phyloP scores from a whole-genome alignment of 2,888 invertebrate species.

The Ecdyonurus torrentis region DNA sequence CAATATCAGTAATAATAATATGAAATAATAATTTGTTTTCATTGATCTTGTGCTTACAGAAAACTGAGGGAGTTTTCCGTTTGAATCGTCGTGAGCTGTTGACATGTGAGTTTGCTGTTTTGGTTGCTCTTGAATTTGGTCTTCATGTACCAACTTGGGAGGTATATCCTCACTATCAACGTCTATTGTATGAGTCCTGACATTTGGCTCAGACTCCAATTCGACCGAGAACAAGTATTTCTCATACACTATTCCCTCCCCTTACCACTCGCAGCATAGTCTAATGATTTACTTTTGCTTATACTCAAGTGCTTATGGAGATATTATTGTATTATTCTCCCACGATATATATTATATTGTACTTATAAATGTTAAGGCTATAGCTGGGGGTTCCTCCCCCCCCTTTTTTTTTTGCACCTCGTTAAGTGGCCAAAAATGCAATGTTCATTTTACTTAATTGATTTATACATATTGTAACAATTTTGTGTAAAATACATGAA shows the following conservation, averaged over 20 bases:
- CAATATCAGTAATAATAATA: not conserved
- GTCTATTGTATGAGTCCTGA: constrained; percentile 85
- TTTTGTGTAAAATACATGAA: no score
- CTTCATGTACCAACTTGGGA: constrained; percentile 83
- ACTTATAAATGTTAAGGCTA: no score
- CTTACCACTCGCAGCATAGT: not conserved
- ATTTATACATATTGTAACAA: no score
- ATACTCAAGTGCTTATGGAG: no score
- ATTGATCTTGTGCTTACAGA: constrained; percentile 40
- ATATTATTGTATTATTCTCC: no score
- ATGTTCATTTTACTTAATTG: no score
- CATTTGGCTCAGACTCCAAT: constrained; percentile 17
- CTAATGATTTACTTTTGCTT: no score
- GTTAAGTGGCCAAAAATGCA: no score
- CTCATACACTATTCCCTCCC: not conserved
- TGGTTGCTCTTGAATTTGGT: constrained; percentile 88
- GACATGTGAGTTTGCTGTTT: constrained; percentile 82
- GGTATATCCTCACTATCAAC: constrained; percentile 88
- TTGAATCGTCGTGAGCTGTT: constrained; percentile 80
- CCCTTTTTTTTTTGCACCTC: no score
- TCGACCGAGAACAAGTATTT: not conserved
- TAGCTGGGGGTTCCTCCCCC: no score
- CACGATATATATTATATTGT: no score
- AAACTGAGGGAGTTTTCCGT: constrained; percentile 79
- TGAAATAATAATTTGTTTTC: not conserved